Base-by-base conservation (phyloP, 2,888 invertebrate species). In the Drosophila leonis region DNA sequence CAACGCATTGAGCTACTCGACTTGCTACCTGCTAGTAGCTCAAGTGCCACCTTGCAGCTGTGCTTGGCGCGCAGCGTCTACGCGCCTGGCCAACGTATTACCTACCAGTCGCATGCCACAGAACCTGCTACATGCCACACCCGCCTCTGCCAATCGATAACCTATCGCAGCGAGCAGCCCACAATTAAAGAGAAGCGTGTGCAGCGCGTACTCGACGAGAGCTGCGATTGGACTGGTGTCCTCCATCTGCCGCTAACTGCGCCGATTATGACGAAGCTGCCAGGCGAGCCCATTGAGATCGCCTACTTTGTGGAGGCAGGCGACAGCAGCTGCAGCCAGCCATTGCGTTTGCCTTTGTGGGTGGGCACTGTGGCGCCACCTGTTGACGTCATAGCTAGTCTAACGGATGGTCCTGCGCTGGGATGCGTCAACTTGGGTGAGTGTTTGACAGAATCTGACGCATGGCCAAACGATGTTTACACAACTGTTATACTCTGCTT, bases 81-180 rank as follows among this genome's bases (percentile, higher is more conserved):
- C 63, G 88, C 81, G 52, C 90, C 90, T 0, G 91, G 91, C 0
- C 90, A 90, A 41, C 55, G 37, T 12, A 68, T 90, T 6, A 29
- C 31, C 46, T 90, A 69, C 61, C 59, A 63, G 13, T 31, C 90
- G 46, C n/a, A 46, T 1, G n/a, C 55, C 18, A 35, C 39, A 15
- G 46, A 33, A 24, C 35, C 54, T 13, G 18, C 31, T 52, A 48
- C 44, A 12, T 20, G 63, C 5, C 9, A 35, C 1, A 77, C 77
- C 0, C 78, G 90, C 3, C 68, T 90, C 15, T 88, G 72, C n/a
- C 87, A 85, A 44, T 54, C 56, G 15, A 71, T 76, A 20, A 63
- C 10, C 5, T 90, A 80, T 49, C 41, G 60, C 15, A 72, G 83
- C 27, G 56, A 64, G 2, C 35, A 33, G 6, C 90, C 90, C 0